phyloP scores from a whole-genome alignment of 2,797 vertebrate genomes.

The Poeciliopsis paucimaculata region DNA sequence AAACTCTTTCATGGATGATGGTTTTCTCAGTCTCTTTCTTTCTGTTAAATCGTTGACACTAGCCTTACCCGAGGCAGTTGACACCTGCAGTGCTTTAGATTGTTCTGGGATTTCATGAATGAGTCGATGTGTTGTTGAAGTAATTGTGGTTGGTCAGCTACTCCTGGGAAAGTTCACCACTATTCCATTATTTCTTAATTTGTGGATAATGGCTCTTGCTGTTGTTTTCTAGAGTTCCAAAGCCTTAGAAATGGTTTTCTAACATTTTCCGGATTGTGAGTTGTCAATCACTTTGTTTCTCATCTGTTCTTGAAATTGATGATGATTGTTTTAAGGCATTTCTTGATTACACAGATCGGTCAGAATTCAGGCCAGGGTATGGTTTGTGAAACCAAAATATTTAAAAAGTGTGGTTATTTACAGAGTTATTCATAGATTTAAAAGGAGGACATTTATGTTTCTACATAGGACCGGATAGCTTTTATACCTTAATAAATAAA shows the following conservation, averaged over 20 bases:
- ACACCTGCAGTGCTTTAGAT: not conserved
- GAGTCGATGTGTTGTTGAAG: not conserved
- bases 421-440: not conserved
- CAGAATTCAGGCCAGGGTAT: not conserved
- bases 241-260: not conserved
- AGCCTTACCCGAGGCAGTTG: too few species aligned
- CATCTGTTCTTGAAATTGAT: not conserved
- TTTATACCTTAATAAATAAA: not conserved
- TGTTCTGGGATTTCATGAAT: not conserved
- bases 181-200: not conserved
- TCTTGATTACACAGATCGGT: not conserved
- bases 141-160: not conserved
- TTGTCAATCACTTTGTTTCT: not conserved
- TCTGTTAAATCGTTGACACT: too few species aligned
- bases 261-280: not conserved
- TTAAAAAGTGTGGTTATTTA: not conserved
- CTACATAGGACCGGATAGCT: not conserved
- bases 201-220: not conserved
- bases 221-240: not conserved
- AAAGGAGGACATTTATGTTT: not conserved
- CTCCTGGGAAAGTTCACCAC: not conserved
- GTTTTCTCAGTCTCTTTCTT: too few species aligned
- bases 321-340: not conserved
- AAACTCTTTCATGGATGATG: not conserved
- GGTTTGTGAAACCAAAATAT: not conserved